Percentiles rank a stretch among this genome's conserved stretches.
phyloP scores from a whole-genome alignment of 1,140 invertebrate species.

The Goniozus legneri region DNA sequence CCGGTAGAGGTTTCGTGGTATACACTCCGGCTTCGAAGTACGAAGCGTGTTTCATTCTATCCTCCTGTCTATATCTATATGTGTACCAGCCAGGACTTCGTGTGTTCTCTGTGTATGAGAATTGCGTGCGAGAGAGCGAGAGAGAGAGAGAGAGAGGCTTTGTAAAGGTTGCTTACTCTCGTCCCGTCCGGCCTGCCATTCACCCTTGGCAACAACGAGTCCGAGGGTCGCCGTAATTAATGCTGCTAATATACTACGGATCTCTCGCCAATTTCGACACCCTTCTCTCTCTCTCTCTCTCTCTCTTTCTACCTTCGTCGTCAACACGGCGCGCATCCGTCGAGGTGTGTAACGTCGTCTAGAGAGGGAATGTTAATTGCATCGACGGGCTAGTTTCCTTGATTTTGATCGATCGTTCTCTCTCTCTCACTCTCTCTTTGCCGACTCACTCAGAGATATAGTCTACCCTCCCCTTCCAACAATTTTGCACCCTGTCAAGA shows the following conservation, averaged over 20 bases:
- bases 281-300: slow-evolving; percentile 2
- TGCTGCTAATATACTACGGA: slow-evolving; percentile 27
- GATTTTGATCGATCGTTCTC: slow-evolving; percentile 21
- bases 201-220: slow-evolving; percentile 8
- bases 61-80: slow-evolving; percentile 1
- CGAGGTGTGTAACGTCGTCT: slow-evolving; percentile 15
- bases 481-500: too few relatives aligned
- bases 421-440: too few relatives aligned
- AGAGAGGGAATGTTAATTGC: slow-evolving; percentile 23
- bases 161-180: slow-evolving; percentile 2
- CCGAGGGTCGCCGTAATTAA: slow-evolving; percentile 31
- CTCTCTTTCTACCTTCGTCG: neutral
- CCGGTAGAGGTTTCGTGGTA: slow-evolving; percentile 23
- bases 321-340: neutral
- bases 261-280: slow-evolving; percentile 26
- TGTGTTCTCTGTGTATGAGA: slow-evolving; percentile 12
- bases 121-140: neutral
- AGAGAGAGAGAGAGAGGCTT: neutral
- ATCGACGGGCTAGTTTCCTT: slow-evolving; percentile 23
- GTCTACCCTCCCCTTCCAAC: too few relatives aligned
- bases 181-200: neutral
- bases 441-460: too few relatives aligned
- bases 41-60: slow-evolving; percentile 9
- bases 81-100: slow-evolving; percentile 8
- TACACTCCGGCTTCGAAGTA: slow-evolving; percentile 20